phyloP scores from a whole-genome alignment of 2,888 invertebrate genomes.

The Drosophila koepferae region DNA sequence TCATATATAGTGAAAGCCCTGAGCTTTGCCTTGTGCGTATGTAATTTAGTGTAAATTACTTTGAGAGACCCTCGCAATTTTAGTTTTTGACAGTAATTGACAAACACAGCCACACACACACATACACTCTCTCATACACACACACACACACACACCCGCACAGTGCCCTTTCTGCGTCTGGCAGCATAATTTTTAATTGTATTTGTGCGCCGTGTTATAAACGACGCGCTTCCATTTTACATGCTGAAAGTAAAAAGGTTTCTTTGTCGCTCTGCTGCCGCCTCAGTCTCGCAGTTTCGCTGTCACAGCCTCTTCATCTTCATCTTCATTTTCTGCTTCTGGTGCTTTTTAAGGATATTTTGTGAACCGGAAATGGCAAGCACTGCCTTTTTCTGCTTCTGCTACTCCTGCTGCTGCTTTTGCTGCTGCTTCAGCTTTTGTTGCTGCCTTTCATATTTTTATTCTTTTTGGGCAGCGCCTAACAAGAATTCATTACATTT shows the following conservation, averaged over 20 bases:
- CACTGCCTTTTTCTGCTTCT: conserved; percentile 19
- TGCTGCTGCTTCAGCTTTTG: conserved; percentile 12
- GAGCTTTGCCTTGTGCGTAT: conserved; percentile 62
- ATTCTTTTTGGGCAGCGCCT: conserved; percentile 20
- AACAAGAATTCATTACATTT: conserved; percentile 52
- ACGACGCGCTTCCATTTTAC: conserved; percentile 50
- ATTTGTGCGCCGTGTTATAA: conserved; percentile 64
- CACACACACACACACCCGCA: conserved; percentile 7
- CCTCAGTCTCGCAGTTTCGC: neutral
- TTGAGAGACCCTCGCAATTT: conserved; percentile 67
- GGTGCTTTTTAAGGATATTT: conserved; percentile 35
- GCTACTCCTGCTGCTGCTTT: neutral
- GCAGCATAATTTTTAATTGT: conserved; percentile 73
- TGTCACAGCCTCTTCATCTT: neutral
- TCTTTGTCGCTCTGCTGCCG: conserved; percentile 32
- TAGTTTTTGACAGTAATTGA: conserved; percentile 62
- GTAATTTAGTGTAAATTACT: conserved; percentile 78
- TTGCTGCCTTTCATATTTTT: conserved; percentile 41
- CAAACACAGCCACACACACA: conserved; percentile 23
- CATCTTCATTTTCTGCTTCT: conserved; percentile 8
- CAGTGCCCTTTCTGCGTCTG: conserved; percentile 32
- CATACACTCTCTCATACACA: conserved; percentile 17
- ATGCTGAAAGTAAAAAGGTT: conserved; percentile 34
- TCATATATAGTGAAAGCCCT: conserved; percentile 13
- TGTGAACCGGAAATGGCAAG: conserved; percentile 49